Evolutionary conservation across 2,113 vertebrate species (phyloP).

Genomic region (Rhineura floridana): DNA sequence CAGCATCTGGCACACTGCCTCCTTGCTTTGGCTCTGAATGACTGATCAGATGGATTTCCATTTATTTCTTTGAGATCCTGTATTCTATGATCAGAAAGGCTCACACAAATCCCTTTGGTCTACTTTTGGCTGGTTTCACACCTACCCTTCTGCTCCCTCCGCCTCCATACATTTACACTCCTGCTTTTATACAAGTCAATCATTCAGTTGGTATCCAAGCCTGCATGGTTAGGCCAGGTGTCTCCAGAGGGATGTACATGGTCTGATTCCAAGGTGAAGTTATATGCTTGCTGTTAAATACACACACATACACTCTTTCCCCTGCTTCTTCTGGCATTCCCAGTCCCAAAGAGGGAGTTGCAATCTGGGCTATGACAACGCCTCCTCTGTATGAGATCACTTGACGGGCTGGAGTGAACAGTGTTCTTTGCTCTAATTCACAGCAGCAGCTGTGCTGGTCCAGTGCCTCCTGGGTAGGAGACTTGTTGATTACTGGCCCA

Average conservation of each 20-base stretch:
- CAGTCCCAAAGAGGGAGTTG: neutral
- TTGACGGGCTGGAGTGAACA: neutral
- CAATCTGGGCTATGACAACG: neutral
- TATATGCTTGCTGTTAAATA: neutral
- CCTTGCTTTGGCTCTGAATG: neutral
- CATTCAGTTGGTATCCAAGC: neutral
- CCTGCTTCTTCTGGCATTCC: neutral
- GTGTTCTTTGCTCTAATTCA: neutral
- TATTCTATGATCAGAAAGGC: neutral
- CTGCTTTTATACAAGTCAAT: neutral
- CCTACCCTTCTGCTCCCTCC: neutral
- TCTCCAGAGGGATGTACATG: neutral
- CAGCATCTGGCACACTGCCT: neutral
- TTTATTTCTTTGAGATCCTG: neutral
- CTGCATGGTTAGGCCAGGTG: neutral
- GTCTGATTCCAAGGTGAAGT: neutral
- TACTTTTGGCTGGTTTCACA: neutral
- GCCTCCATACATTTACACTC: neutral
- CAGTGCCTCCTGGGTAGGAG: neutral
- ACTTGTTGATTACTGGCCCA: neutral
- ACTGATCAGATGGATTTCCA: neutral
- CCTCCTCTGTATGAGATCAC: neutral
- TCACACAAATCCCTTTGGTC: too few relatives aligned
- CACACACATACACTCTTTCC: neutral
- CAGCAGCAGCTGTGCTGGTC: neutral